Conservation (phyloP, 1,140 invertebrate genomes). For the Monomorium pharaonis region DNA sequence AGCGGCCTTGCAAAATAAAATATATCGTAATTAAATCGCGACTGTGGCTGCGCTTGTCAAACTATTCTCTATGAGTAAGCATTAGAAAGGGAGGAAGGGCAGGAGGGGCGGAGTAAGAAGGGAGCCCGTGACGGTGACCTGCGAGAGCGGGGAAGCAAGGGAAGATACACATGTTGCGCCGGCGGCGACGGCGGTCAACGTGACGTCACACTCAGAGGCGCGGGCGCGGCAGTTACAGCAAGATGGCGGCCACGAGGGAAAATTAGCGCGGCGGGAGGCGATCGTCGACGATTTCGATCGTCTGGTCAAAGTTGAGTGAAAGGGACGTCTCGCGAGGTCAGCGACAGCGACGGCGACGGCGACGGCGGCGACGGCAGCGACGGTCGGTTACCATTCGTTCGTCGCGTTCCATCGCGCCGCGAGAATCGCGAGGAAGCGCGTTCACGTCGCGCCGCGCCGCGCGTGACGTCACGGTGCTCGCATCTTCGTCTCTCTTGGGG, state of each 20-base stretch:
- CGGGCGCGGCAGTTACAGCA: neutral
- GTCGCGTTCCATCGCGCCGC: neutral
- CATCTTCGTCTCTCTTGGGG: neutral
- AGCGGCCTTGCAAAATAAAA: too few species aligned
- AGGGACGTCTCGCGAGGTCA: conserved; percentile 42
- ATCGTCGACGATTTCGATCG: neutral
- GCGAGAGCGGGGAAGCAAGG: too few species aligned
- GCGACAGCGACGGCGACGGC: neutral
- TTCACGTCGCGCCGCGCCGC: too few species aligned
- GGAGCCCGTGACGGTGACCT: too few species aligned
- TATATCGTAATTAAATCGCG: too few species aligned
- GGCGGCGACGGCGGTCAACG: neutral
- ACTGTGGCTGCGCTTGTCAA: too few species aligned
- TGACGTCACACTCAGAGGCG: neutral
- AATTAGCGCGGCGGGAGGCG: neutral
- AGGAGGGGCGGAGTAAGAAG: too few species aligned
- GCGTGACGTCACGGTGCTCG: conserved; percentile 60
- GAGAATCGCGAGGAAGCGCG: conserved; percentile 31
- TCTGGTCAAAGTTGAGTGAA: conserved; percentile 43
- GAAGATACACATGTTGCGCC: neutral
- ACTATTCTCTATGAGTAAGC: too few species aligned
- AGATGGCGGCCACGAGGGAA: neutral
- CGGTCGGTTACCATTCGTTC: neutral
- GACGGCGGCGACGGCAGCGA: neutral
- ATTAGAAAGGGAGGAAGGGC: too few species aligned